These are phyloP conservation scores for Drosophila seguyi DNA, from an alignment of 1,140 invertebrate genomes.

Conservation along the genomic window DNA sequence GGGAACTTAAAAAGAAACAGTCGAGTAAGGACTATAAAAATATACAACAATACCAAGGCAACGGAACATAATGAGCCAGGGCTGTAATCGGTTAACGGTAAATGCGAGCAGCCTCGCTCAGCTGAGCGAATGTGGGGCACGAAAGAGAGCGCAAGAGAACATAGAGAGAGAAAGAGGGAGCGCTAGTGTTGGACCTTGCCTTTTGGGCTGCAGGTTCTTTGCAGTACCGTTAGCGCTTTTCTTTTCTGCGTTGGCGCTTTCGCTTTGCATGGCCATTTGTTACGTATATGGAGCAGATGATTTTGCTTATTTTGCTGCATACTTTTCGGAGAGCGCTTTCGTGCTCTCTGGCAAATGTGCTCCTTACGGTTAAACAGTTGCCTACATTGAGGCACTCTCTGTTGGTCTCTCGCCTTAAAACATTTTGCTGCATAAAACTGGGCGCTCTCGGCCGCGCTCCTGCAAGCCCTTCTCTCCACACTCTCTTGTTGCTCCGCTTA, in stretches of 20 bases:
- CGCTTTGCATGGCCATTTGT: slow-evolving; percentile 74
- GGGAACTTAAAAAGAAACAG: slow-evolving; percentile 46
- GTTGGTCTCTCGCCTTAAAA: slow-evolving; percentile 11
- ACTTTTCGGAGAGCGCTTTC: slow-evolving; percentile 32
- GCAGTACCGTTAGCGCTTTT: slow-evolving; percentile 71
- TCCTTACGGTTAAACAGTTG: neutral
- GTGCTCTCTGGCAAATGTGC: neutral
- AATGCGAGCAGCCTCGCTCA: slow-evolving; percentile 32
- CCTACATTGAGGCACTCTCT: slow-evolving; percentile 10
- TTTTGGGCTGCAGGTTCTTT: slow-evolving; percentile 75
- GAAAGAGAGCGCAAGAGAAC: slow-evolving; percentile 2
- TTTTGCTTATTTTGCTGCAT: slow-evolving; percentile 53
- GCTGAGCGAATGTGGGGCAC: slow-evolving; percentile 72
- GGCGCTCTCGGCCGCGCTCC: slow-evolving; percentile 2
- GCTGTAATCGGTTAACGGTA: slow-evolving; percentile 46
- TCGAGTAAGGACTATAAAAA: slow-evolving; percentile 79
- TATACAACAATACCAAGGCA: slow-evolving; percentile 75
- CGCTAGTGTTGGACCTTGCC: slow-evolving; percentile 7
- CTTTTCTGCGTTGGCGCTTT: slow-evolving; percentile 65
- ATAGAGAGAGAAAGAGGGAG: slow-evolving; percentile 2
- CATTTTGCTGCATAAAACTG: slow-evolving; percentile 51
- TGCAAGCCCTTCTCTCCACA: slow-evolving; percentile 9
- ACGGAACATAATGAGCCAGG: slow-evolving; percentile 56
- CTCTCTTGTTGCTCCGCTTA: slow-evolving; percentile 22
- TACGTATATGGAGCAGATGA: slow-evolving; percentile 46